Percentiles rank a stretch among this genome's conserved stretches.
Conservation (phyloP, 2,797 vertebrate genomes). For the Microctenopoma steveboyesi region DNA sequence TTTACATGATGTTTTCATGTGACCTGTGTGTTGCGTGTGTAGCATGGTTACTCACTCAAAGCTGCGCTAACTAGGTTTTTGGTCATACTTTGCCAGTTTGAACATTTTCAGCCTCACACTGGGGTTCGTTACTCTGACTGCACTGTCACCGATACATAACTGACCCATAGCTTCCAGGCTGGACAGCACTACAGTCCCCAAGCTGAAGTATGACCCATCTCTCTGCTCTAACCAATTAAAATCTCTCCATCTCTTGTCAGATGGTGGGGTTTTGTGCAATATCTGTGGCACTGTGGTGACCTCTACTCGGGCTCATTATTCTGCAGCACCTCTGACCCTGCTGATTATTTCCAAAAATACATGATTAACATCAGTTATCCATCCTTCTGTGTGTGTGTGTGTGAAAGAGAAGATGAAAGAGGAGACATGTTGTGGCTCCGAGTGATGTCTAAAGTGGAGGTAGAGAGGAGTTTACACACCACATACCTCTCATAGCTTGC, state of each 20-base stretch:
- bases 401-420: constrained; percentile 25
- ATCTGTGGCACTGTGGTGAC: constrained; percentile 50
- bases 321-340: constrained; percentile 61
- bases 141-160: not conserved
- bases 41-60: not conserved
- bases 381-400: constrained; percentile 3
- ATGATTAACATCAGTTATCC: constrained; percentile 55
- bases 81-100: not conserved
- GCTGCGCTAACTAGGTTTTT: not conserved
- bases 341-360: constrained; percentile 32
- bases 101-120: constrained; percentile 1
- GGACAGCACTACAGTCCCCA: constrained; percentile 5
- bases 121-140: constrained; percentile 13
- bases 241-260: constrained; percentile 53
- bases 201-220: constrained; percentile 25
- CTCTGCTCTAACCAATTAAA: constrained; percentile 54
- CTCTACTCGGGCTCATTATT: constrained; percentile 52
- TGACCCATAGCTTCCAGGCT: constrained; percentile 15
- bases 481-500: constrained; percentile 71
- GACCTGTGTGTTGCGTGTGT: not conserved
- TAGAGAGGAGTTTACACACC: constrained; percentile 47
- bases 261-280: constrained; percentile 41
- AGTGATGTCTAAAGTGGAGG: constrained; percentile 43
- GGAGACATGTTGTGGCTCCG: constrained; percentile 15
- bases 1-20: too few species aligned